These are phyloP conservation scores for Pseudanteris insignis DNA, from an alignment of 2,888 invertebrate species.

Conservation along the genomic window DNA sequence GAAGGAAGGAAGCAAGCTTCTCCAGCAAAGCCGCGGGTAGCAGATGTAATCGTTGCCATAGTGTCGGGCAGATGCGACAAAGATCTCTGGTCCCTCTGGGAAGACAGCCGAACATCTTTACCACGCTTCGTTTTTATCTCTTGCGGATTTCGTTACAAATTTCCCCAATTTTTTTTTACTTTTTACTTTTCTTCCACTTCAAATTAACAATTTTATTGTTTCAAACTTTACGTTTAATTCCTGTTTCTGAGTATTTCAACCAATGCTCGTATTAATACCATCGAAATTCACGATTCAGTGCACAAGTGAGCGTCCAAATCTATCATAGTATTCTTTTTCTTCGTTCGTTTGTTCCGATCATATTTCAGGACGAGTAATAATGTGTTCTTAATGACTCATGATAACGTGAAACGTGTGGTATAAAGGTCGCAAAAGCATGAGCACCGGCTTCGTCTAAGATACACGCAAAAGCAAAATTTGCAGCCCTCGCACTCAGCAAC, in stretches of 20 bases:
- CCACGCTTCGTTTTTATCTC: constrained; percentile 28
- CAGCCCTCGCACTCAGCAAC: constrained; percentile 42
- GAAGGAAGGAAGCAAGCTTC: constrained; percentile 55
- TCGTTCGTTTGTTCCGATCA: no score
- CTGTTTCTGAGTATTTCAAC: no score
- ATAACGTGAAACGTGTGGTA: constrained; percentile 32
- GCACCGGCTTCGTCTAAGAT: constrained; percentile 25
- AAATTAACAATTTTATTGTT: no score
- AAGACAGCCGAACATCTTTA: constrained; percentile 30
- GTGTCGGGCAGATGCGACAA: constrained; percentile 62
- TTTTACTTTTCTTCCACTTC: constrained; percentile 5
- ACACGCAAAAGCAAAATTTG: constrained; percentile 38
- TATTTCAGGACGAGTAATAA: constrained; percentile 45
- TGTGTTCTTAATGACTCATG: constrained; percentile 44
- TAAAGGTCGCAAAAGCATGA: constrained; percentile 37
- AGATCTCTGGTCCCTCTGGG: constrained; percentile 55
- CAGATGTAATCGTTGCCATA: constrained; percentile 65
- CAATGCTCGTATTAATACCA: constrained; percentile 17
- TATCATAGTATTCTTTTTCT: no score
- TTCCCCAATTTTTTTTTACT: constrained; percentile 9
- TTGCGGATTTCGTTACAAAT: constrained; percentile 26
- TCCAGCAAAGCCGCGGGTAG: constrained; percentile 61
- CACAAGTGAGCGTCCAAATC: no score
- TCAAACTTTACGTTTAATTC: no score
- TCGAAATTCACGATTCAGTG: no score